A percentile compares a stretch with the other conserved stretches of the same genome.
These are phyloP conservation scores for Murina feae DNA, from an alignment of 2,113 vertebrate genomes.

Conservation along the genomic window DNA sequence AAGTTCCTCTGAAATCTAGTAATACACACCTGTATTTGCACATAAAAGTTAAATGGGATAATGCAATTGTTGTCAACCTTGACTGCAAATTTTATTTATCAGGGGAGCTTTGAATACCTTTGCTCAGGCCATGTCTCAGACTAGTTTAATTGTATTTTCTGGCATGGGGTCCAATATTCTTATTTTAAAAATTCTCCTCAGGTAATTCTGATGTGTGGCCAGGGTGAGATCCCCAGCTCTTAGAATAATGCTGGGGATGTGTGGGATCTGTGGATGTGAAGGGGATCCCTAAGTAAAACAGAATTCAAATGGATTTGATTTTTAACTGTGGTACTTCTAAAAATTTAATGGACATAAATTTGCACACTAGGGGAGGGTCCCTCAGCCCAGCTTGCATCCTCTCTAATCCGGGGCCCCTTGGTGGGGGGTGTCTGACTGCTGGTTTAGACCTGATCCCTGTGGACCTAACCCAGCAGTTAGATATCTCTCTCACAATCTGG, in stretches of 20 bases:
- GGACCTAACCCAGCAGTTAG: no score
- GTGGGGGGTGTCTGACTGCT: no score
- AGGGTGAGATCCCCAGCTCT: background rate
- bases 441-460: no score
- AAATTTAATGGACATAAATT: background rate
- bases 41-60: background rate
- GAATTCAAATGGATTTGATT: background rate
- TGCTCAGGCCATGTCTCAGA: background rate
- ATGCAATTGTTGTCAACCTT: background rate
- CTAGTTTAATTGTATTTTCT: background rate
- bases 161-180: background rate
- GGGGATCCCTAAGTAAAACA: background rate
- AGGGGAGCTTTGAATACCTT: background rate
- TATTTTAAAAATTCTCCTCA: background rate
- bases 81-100: background rate
- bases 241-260: background rate
- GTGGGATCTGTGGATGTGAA: background rate
- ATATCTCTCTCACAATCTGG: no score
- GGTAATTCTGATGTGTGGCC: background rate
- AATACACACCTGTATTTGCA: background rate
- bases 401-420: no score
- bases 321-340: background rate
- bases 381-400: no score
- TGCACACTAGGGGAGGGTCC: no score
- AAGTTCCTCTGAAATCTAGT: background rate